Percentiles rank a stretch among this genome's conserved stretches.
These are phyloP conservation scores for Lordiphosa clarofinis DNA, from an alignment of 1,140 invertebrate species.

Conservation along the genomic window DNA sequence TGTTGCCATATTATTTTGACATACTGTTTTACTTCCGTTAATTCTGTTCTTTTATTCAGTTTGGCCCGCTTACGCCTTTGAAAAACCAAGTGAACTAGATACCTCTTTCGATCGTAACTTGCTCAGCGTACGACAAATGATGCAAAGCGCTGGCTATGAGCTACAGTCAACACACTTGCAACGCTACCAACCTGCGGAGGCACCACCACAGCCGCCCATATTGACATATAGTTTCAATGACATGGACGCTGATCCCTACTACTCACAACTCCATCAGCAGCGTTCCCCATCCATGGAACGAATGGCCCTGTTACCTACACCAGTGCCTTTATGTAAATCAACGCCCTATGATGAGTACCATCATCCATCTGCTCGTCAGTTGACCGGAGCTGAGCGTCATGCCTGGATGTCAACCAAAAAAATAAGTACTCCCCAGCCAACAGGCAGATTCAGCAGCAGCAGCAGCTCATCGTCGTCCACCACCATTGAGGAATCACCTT, in stretches of 20 bases:
- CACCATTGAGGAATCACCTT: background rate
- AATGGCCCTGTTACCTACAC: constrained; percentile 18
- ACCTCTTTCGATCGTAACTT: constrained; percentile 14
- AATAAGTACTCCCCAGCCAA: background rate
- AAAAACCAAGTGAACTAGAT: background rate
- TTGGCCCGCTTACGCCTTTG: background rate
- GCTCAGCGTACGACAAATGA: background rate
- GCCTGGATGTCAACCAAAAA: background rate
- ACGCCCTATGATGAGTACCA: background rate
- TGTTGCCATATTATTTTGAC: too few relatives aligned
- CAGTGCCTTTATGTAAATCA: background rate
- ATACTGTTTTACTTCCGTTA: background rate
- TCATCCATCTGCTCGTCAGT: background rate
- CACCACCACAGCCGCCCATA: background rate
- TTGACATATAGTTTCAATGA: constrained; percentile 3
- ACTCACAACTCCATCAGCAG: constrained; percentile 3
- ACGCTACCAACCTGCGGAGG: too few relatives aligned
- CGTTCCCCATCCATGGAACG: background rate
- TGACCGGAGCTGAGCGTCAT: background rate
- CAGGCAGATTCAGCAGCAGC: background rate
- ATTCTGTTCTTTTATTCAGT: background rate
- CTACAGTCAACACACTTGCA: background rate
- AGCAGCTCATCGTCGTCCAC: background rate
- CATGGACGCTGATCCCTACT: constrained; percentile 35
- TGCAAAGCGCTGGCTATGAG: constrained; percentile 9